Evolutionary conservation across 2,113 vertebrate genomes (phyloP).

Genomic region (Thamnaconus septentrionalis): DNA sequence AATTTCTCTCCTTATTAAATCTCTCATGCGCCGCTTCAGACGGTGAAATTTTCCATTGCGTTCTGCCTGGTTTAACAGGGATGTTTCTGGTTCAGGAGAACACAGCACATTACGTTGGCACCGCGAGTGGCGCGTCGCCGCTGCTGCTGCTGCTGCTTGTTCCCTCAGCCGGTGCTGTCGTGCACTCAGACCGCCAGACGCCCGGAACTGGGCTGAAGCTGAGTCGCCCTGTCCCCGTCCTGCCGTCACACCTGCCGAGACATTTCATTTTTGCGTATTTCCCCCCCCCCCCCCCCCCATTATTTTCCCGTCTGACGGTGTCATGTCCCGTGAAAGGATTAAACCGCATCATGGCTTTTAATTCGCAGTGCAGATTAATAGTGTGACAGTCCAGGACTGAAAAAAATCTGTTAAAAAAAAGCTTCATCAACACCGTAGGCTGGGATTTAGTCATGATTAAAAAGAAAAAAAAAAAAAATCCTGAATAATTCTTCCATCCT

Average conservation of each 20-base stretch:
- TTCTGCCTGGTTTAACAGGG: no score
- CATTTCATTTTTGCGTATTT: constrained; percentile 36
- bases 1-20: no score
- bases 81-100: no score
- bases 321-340: constrained; percentile 26
- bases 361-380: not conserved
- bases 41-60: no score
- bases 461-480: no score
- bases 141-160: constrained; percentile 1
- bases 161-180: constrained; percentile 31
- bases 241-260: constrained; percentile 44
- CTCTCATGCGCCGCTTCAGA: no score
- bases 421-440: no score
- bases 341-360: constrained; percentile 7
- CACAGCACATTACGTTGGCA: constrained; percentile 5
- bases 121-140: constrained; percentile 46
- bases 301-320: no score
- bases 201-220: constrained; percentile 50
- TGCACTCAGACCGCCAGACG: constrained; percentile 30
- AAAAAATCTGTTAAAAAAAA: no score
- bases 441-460: no score
- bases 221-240: constrained; percentile 26
- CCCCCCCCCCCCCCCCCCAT: no score
- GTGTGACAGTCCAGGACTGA: no score
- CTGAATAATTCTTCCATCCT: constrained; percentile 51